Evolutionary conservation across 2,888 invertebrate species (phyloP).

Genomic region (Amphipyra berbera): DNA sequence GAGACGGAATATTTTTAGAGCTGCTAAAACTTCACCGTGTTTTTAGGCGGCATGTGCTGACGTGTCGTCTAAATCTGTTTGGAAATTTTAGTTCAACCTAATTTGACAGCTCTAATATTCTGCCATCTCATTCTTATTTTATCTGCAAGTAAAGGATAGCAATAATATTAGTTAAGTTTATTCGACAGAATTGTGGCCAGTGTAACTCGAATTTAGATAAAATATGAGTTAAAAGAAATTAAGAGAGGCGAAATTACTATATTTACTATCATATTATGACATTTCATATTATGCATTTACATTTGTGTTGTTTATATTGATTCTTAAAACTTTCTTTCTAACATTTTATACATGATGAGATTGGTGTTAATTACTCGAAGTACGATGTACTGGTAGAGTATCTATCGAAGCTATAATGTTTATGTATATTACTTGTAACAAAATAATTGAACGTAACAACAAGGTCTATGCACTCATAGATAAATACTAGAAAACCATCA

Average conservation of each 20-base stretch:
- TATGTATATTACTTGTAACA: neutral
- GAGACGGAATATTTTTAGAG: no score
- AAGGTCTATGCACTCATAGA: no score
- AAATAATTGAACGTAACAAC: no score
- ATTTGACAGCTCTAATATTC: no score
- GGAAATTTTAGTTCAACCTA: no score
- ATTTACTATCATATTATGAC: constrained; percentile 1
- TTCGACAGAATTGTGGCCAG: no score
- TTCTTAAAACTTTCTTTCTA: neutral
- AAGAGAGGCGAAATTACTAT: constrained; percentile 23
- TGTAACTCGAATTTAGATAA: constrained; percentile 9
- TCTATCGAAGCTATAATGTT: neutral
- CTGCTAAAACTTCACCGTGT: no score
- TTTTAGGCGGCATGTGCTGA: no score
- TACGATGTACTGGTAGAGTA: neutral
- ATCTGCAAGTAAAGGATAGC: no score
- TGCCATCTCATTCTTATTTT: no score
- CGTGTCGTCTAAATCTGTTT: no score
- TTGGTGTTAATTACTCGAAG: neutral
- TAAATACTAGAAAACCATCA: neutral
- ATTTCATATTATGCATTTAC: neutral
- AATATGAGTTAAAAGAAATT: constrained; percentile 3
- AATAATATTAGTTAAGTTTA: no score
- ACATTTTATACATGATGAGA: neutral
- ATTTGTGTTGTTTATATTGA: neutral